phyloP scores from a whole-genome alignment of 1,140 invertebrate genomes.

The Telenomus remus region DNA sequence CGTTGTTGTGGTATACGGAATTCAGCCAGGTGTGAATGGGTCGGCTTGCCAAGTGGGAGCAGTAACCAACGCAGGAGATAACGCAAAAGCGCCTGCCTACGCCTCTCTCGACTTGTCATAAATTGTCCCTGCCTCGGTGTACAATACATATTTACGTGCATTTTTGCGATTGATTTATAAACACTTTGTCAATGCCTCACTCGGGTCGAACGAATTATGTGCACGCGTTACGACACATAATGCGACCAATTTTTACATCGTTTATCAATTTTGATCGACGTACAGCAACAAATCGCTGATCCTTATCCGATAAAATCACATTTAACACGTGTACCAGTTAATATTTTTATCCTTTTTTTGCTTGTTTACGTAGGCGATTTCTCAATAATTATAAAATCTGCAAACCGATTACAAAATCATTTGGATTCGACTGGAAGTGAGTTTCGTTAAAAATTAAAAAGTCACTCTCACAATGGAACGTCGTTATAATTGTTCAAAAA shows the following conservation, averaged over 20 bases:
- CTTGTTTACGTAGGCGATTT: no score
- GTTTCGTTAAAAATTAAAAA: no score
- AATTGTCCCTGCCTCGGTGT: conserved; percentile 39
- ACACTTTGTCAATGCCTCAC: conserved; percentile 40
- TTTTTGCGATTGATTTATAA: conserved; percentile 49
- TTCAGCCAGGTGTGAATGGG: conserved; percentile 50
- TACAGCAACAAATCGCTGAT: no score
- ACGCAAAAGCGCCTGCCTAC: conserved; percentile 49
- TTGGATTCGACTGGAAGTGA: no score
- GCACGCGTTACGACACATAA: conserved; percentile 12
- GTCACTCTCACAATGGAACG: no score
- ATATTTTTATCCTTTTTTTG: no score
- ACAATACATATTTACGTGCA: conserved; percentile 37
- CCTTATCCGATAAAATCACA: no score
- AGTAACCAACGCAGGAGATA: conserved; percentile 48
- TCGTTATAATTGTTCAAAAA: neutral
- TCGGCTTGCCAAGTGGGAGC: conserved; percentile 39
- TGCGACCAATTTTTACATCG: conserved; percentile 21
- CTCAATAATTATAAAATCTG: no score
- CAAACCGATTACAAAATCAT: no score
- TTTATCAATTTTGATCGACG: neutral
- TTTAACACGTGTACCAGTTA: no score
- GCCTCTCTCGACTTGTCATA: conserved; percentile 43
- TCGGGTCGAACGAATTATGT: conserved; percentile 23
- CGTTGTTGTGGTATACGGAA: conserved; percentile 39